Evolutionary conservation across 2,797 vertebrate genomes (phyloP), one percentile per base, ranked within the genome.

Genomic region (Novumbra hubbsi): DNA sequence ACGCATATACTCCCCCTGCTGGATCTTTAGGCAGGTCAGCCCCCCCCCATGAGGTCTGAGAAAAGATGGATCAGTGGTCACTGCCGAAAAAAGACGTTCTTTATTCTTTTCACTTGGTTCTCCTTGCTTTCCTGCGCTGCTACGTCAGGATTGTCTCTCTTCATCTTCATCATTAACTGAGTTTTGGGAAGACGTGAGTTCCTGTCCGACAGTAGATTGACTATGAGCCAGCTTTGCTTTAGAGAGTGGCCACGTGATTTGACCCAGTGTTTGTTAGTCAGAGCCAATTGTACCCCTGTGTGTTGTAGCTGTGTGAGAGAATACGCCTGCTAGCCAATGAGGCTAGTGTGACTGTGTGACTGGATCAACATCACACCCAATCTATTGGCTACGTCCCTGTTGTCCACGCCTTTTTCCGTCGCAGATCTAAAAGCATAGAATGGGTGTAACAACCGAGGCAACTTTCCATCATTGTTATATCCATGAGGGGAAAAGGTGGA

Each of bases 131-230:
- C 93, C 91, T 87, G 93, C 88, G 93, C 89, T 91, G 90, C 89
- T 93, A 91, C 92, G 90, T 92, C 95, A 98, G 96, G 96, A 98
- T 92, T 96, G 95, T 91, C 95, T 96, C 93, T 97, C 95, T 84
- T 97, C 96, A 85, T 97, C 96, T 82, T 97, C 96, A 88, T 97
- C 96, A 84, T 94, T 98, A 96, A 94, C 96, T 95, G 95, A 96
- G 93, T 97, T 97, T 95, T 97, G 95, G 95, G 95, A 97, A 95
- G 95, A 96, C 90, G 95, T 97, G 97, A 98, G 96, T 97, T 90
- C 89, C n/a, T 19, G 89, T 85, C 83, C 85, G 88, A 89, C 76
- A n/a, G 62, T n/a, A 70, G 74, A 76, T 78, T 76, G 68, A 19
- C 72, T 64, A 57, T 49, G 57, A 68, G 28, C 24, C 28, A 17